Percentiles rank a stretch among this genome's conserved stretches.
These are phyloP conservation scores for Istiophorus platypterus DNA, from an alignment of 2,113 vertebrate species.

Conservation along the genomic window DNA sequence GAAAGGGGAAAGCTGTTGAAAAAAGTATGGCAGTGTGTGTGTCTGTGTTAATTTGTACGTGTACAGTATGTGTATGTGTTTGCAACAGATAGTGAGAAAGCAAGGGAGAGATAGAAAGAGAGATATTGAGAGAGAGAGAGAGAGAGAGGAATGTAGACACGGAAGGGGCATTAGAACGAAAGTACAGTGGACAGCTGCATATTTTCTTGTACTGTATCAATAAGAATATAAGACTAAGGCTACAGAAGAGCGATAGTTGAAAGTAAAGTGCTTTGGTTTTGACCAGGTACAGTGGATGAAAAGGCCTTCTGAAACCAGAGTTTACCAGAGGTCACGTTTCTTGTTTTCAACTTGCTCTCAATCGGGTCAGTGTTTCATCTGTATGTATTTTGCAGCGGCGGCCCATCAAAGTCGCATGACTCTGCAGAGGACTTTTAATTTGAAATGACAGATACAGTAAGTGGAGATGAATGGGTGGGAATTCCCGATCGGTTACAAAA, in stretches of 20 bases:
- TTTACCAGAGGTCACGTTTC: not conserved
- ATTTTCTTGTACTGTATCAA: slow-evolving; percentile 11
- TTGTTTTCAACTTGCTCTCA: not conserved
- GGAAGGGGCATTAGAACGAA: not conserved
- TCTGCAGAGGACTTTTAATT: too few relatives aligned
- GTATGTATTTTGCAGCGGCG: too few relatives aligned
- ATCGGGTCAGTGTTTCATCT: not conserved
- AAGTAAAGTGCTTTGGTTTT: too few relatives aligned
- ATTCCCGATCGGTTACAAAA: not conserved
- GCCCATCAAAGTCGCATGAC: too few relatives aligned
- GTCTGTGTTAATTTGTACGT: not conserved
- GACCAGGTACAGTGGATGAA: too few relatives aligned
- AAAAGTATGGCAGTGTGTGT: not conserved
- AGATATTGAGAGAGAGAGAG: not conserved
- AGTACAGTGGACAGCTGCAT: not conserved
- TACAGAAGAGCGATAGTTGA: not conserved
- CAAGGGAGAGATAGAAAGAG: not conserved
- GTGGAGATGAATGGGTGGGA: not conserved
- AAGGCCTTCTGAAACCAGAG: too few relatives aligned
- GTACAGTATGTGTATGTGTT: slow-evolving; percentile 21
- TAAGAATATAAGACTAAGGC: not conserved
- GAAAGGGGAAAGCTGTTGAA: slow-evolving; percentile 34
- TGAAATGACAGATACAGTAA: too few relatives aligned
- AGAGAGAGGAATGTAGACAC: not conserved
- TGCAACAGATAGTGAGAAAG: slow-evolving; percentile 3